phyloP scores from a whole-genome alignment of 2,113 vertebrate genomes.

The Hystrix cristata region DNA sequence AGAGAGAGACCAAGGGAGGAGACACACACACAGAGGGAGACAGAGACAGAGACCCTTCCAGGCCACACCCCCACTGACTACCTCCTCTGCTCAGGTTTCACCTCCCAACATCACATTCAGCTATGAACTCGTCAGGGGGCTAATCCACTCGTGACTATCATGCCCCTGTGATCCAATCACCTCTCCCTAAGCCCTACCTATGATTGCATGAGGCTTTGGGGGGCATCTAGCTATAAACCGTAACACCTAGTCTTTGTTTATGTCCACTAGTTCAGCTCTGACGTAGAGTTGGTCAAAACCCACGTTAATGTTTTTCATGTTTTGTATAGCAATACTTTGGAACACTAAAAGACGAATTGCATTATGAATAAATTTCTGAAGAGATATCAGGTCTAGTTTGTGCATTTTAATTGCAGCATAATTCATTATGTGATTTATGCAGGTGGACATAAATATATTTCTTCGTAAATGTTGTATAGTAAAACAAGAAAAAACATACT shows the following conservation, averaged over 20 bases:
- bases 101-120: background rate
- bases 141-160: background rate
- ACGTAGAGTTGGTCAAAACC: constrained; percentile 85
- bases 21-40: no score
- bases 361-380: constrained; percentile 84
- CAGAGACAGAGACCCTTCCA: background rate
- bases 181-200: background rate
- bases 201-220: background rate
- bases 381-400: constrained; percentile 83
- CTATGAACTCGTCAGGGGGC: background rate
- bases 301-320: constrained; percentile 84
- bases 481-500: constrained; percentile 68
- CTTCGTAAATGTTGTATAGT: constrained; percentile 70
- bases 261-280: constrained; percentile 81
- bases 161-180: background rate
- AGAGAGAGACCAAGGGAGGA: background rate
- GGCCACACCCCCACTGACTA: background rate
- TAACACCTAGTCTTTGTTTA: constrained; percentile 77
- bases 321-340: constrained; percentile 83
- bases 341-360: constrained; percentile 84
- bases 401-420: constrained; percentile 83
- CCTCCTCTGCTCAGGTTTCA: background rate
- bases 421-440: constrained; percentile 82
- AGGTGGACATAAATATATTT: constrained; percentile 81
- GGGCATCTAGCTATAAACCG: background rate